Base-by-base conservation (phyloP, 2,888 invertebrate genomes). In the Cosmia pyralina region DNA sequence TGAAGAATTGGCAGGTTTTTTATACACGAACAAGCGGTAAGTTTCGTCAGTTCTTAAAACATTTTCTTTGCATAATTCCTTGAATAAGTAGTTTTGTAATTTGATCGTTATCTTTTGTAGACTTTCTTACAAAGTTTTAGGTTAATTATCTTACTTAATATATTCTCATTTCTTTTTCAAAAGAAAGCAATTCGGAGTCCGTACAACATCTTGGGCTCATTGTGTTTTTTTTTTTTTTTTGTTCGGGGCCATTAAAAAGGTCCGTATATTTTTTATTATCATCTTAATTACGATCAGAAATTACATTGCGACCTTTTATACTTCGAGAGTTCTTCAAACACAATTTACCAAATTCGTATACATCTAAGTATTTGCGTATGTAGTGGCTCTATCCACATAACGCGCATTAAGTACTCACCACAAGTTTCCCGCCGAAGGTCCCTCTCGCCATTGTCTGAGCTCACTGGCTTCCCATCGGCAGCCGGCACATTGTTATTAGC, bases 391-490 rank as follows among this genome's bases (percentile, higher is more conserved):
- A 28, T 59, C 34, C 28, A 63, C 57, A 69, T 55, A 63, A 62
- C 41, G 2, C 55, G 8, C 68, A 81, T 75, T 77, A 65, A 59
- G 65, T 70, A 88, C 93, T 93, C 84, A 94, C 94, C 93, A 70
- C 93, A 92, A 74, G 87, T 90, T 82, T 94, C 94, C 64, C 96
- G 89, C 8, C 93, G 92, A 81, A 94, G 89, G 75, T 94, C 93
- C 86, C 89, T 92, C 79, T 94, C 93, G 75, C 88, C 92, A 85
- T 90, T 91, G 82, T 92, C 90, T 84, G 88, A 34, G 85, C 82
- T 75, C 28, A 79, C 77, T 59, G 86, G 78, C 83, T 92, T 93
- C 87, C 83, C 92, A 86, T 88, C 91, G 67, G 78, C 80, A 57
- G 85, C 85, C 41, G 89, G 78, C 79, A 85, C 87, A 83, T 90